phyloP scores from a whole-genome alignment of 2,888 invertebrate genomes.

The Pseudococcus longispinus region DNA sequence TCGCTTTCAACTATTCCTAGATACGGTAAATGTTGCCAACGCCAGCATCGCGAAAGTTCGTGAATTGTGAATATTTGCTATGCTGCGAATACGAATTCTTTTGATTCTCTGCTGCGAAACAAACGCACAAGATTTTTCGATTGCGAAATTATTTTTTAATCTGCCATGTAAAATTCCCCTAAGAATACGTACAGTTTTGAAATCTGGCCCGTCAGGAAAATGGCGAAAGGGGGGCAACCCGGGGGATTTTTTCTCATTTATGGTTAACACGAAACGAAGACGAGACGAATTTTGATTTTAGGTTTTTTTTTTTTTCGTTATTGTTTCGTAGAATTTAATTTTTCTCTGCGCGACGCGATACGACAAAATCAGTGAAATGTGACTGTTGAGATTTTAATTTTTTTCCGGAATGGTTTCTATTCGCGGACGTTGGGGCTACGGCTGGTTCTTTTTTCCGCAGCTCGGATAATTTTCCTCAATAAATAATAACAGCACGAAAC shows the following conservation, averaged over 20 bases:
- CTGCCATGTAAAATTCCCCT: not conserved
- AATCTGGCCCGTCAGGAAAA: not conserved
- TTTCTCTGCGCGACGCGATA: not conserved
- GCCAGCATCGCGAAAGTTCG: constrained; percentile 32
- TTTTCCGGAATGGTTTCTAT: not conserved
- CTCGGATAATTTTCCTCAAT: not conserved
- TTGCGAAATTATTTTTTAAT: not conserved
- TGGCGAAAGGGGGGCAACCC: not conserved
- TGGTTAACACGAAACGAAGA: not conserved
- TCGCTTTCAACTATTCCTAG: constrained; percentile 15
- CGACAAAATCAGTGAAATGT: not conserved
- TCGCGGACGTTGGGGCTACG: not conserved
- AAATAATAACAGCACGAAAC: not conserved
- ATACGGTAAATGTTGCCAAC: constrained; percentile 33
- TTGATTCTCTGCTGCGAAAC: not conserved
- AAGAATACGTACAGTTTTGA: not conserved
- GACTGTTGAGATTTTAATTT: not conserved
- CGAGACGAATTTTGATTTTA: not conserved
- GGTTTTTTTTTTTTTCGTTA: not conserved
- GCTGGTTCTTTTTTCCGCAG: not conserved
- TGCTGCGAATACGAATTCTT: too few species aligned
- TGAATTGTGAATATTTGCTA: not conserved
- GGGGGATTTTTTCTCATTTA: not conserved
- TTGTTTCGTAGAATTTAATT: not conserved
- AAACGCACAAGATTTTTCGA: not conserved